phyloP scores from a whole-genome alignment of 2,888 invertebrate species.

The Heliconius sara region DNA sequence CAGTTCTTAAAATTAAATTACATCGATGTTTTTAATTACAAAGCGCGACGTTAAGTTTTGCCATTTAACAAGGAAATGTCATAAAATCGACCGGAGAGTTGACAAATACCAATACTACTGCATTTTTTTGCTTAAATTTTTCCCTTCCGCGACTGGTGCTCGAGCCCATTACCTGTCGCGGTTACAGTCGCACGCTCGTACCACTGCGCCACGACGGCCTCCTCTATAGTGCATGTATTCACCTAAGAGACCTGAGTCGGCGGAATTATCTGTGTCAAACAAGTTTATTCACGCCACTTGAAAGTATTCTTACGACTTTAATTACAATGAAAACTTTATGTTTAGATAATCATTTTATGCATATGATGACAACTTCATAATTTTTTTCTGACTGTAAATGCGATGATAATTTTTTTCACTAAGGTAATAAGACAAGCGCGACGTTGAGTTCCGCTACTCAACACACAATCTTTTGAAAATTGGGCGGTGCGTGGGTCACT shows the following conservation, averaged over 20 bases:
- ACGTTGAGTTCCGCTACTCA: no score
- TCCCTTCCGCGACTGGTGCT: not conserved
- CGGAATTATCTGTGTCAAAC: constrained; percentile 23
- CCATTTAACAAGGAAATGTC: no score
- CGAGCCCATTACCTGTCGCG: not conserved
- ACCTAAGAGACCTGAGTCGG: not conserved
- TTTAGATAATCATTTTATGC: not conserved
- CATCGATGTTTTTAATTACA: no score
- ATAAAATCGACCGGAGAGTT: no score
- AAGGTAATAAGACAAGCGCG: no score
- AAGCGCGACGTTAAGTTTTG: no score
- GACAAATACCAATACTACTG: no score
- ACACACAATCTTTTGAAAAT: no score
- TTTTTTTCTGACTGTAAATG: no score
- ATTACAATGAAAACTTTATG: not conserved
- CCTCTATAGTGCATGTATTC: not conserved
- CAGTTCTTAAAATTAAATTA: no score
- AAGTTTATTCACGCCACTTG: constrained; percentile 36
- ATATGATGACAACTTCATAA: not conserved
- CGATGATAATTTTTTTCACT: no score
- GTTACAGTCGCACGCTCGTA: not conserved
- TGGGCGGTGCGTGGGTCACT: no score
- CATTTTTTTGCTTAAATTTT: not conserved
- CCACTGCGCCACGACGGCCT: not conserved
- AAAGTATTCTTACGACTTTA: constrained; percentile 29